These are phyloP conservation scores for Austrofundulus limnaeus DNA, from an alignment of 2,113 vertebrate genomes.

Conservation along the genomic window DNA sequence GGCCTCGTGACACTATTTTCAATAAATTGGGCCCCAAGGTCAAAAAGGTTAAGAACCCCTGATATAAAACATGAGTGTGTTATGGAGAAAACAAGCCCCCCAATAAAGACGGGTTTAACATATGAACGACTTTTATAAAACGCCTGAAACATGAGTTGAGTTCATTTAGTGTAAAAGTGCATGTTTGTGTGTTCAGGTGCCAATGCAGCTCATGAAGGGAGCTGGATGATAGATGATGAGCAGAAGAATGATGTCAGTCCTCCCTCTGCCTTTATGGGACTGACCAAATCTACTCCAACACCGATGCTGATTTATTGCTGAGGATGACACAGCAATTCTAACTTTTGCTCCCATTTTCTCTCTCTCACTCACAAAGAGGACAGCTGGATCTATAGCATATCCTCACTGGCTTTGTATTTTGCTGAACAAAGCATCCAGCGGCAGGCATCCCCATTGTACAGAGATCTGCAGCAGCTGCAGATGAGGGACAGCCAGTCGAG, in stretches of 20 bases:
- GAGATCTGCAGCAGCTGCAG: conserved; percentile 67
- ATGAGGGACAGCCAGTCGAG: conserved; percentile 51
- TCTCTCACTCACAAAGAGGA: conserved; percentile 64
- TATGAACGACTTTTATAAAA: conserved; percentile 5
- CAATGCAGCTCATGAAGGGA: conserved; percentile 28
- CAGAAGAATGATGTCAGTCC: conserved; percentile 73
- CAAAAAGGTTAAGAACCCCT: no score
- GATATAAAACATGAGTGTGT: no score
- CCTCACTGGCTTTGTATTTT: conserved; percentile 73
- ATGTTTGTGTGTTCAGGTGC: conserved; percentile 33
- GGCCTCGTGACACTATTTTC: no score
- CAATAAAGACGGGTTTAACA: no score
- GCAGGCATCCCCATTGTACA: conserved; percentile 65
- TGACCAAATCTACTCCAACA: conserved; percentile 65
- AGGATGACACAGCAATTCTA: conserved; percentile 80
- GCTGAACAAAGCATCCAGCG: conserved; percentile 77
- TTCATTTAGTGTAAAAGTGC: conserved; percentile 21
- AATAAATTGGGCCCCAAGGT: no score
- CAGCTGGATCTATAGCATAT: conserved; percentile 73
- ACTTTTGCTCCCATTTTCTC: conserved; percentile 56
- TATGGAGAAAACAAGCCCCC: no score
- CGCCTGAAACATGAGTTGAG: conserved; percentile 24
- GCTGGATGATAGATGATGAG: conserved; percentile 60
- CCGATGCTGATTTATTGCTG: conserved; percentile 73
- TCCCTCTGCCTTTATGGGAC: conserved; percentile 67